These are phyloP conservation scores for Chelonus insularis DNA, from an alignment of 1,140 invertebrate genomes.

Conservation along the genomic window DNA sequence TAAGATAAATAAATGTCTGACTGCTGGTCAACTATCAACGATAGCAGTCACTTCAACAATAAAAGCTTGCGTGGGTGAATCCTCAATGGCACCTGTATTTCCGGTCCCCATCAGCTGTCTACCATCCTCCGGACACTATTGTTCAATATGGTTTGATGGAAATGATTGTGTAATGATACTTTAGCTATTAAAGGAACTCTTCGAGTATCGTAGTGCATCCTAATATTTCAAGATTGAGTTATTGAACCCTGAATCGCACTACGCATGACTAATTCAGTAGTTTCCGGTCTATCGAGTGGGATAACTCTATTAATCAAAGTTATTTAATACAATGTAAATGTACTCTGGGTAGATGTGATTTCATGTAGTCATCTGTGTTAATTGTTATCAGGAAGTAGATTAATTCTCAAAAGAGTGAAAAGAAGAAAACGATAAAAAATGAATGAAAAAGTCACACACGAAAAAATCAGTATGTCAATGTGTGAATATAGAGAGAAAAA, in stretches of 20 bases:
- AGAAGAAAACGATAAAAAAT: no score
- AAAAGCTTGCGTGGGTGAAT: constrained; percentile 45
- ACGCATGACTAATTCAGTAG: constrained; percentile 25
- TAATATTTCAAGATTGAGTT: constrained; percentile 26
- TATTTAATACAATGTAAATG: no score
- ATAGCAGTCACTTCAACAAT: constrained; percentile 53
- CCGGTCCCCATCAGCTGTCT: constrained; percentile 32
- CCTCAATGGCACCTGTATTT: constrained; percentile 41
- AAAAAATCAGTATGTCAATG: neutral
- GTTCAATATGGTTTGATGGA: constrained; percentile 30
- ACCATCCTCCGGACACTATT: constrained; percentile 26
- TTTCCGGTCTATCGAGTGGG: constrained; percentile 23
- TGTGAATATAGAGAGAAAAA: constrained; percentile 23
- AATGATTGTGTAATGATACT: constrained; percentile 30
- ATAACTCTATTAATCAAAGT: neutral
- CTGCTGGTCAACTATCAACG: constrained; percentile 38
- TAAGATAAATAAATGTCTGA: neutral
- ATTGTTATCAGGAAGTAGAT: no score
- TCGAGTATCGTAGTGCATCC: constrained; percentile 25
- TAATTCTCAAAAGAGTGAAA: no score
- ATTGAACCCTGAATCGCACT: constrained; percentile 29
- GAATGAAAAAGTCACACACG: neutral
- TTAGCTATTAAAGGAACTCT: constrained; percentile 27
- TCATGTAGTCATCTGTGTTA: no score
- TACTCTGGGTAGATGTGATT: neutral